Base-by-base conservation (phyloP, 2,113 vertebrate species). In the Tichodroma muraria region DNA sequence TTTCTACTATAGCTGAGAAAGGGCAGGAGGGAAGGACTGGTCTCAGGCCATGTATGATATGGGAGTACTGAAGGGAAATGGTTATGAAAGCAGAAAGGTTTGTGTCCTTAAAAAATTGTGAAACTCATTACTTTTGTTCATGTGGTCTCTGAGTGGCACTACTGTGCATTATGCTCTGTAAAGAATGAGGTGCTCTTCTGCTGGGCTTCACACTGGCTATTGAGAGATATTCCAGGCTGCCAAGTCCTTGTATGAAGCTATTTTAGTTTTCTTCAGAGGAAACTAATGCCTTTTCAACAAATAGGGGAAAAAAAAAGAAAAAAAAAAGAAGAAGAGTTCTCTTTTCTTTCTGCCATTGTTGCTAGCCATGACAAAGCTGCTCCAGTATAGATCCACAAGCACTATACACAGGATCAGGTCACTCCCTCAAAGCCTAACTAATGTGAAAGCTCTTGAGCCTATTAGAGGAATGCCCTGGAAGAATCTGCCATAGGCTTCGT, bases 251-350 rank as follows among this genome's bases (percentile, higher is more conserved):
- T 56, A 12, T 45, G 83, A 75, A 92, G 83, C 81, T 92, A 89
- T 94, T 94, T 93, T 81, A 89, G 72, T 79, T 89, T 90, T 75
- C 65, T 93, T 94, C 80, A 93, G 94, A 93, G 77, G 56, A 68
- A 93, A 68, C 60, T 50, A 52, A 80, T 75, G 44, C 42, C 52
- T 90, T 92, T 94, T 91, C 68, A 95, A 90, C 54, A 96, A 95
- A 85, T 6, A 88, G 27, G 68, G 44, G 21, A 24, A 19, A 28
- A 38, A 60, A 31, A 9, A 22, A 27, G 27, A 9, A 23, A 25
- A 23, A 23, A 50, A 65, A 50, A 42, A 47, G 33, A 45, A 56
- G 57, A 52, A 28, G 15, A 84, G 1, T 25, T 75, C 50, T 82
- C 75, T 88, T 52, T 93, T 89, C 63, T 90, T 73, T 61, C 60